phyloP scores from a whole-genome alignment of 2,888 invertebrate genomes.

The Zelleria hepariella region DNA sequence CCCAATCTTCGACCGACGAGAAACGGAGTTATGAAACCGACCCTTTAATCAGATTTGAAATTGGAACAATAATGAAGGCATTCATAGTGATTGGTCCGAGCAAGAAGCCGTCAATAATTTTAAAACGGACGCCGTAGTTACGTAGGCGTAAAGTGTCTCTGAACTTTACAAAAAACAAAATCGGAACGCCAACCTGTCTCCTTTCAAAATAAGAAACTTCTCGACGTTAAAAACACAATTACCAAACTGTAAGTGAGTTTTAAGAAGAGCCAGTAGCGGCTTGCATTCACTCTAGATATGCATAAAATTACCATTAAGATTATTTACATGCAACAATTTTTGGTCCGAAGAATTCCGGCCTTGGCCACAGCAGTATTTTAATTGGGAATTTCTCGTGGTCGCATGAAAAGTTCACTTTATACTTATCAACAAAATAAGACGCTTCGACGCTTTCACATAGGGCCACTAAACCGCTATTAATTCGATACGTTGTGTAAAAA shows the following conservation, averaged over 20 bases:
- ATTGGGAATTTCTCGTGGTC: slow-evolving; percentile 11
- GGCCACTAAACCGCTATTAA: slow-evolving; percentile 30
- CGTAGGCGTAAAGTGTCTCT: not conserved
- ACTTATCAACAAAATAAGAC: slow-evolving; percentile 29
- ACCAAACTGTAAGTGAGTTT: not conserved
- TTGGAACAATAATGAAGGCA: not conserved
- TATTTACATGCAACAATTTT: slow-evolving; percentile 8
- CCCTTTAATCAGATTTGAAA: not conserved
- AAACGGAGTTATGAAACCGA: slow-evolving; percentile 49
- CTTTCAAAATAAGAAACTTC: not conserved
- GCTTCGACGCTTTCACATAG: slow-evolving; percentile 23
- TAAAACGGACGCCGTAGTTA: not conserved
- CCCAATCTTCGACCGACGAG: slow-evolving; percentile 26
- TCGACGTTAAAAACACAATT: not conserved
- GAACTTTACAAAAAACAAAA: not conserved
- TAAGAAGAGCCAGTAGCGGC: not conserved
- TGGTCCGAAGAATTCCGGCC: not conserved
- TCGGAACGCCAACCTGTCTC: not conserved
- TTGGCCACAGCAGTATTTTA: slow-evolving; percentile 12
- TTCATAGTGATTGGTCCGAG: not conserved
- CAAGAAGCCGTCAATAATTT: not conserved
- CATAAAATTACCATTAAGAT: slow-evolving; percentile 4
- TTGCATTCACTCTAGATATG: slow-evolving; percentile 4
- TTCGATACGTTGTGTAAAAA: slow-evolving; percentile 57
- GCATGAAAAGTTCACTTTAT: slow-evolving; percentile 22